Base-by-base conservation (phyloP, 2,888 invertebrate genomes). In the Nematopogon swammerdamellus region DNA sequence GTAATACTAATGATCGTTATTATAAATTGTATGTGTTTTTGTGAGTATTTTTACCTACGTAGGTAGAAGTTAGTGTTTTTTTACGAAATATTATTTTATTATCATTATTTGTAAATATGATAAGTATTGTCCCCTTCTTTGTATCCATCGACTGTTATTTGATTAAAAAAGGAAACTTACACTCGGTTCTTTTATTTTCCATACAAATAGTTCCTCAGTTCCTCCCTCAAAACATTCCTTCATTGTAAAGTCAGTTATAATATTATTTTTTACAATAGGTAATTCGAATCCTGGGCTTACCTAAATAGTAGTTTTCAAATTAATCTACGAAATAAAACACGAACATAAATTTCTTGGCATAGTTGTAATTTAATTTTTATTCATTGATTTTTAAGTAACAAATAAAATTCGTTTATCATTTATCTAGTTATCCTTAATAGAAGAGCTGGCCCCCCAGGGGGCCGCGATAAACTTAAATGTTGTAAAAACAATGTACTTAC, bases 331-430 rank as follows among this genome's bases (percentile, higher is more conserved):
- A n/a, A 36, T 36, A 36, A 36, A 36, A 36, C 36, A 36, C 36
- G n/a, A n/a, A 18, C 14, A 46, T 46, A 17, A 51, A 65, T 70
- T 49, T 77, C 72, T 77, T 75, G 77, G 75, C 77, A 74, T 79
- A 76, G 69, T 77, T 76, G 73, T 79, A 77, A 76, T 76, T 49
- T 74, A 71, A 69, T 69, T 73, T 76, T 77, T 76, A 77, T 14
- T 36, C 36, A 71, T 76, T 66, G 65, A 76, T 76, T 79, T 36
- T 77, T 76, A 77, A 76, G 77, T 77, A 79, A 77, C 77, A 77
- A 79, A 79, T 70, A 69, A 66, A 60, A 61, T 64, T 72, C 68
- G 67, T 67, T 70, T 70, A 73, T 36, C 46, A 67, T 69, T 70
- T 65, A 67, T 71, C 70, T 70, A 70, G 65, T 65, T 62, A 72